Base-by-base conservation (phyloP, 2,113 vertebrate species). In the Urocolius indicus region DNA sequence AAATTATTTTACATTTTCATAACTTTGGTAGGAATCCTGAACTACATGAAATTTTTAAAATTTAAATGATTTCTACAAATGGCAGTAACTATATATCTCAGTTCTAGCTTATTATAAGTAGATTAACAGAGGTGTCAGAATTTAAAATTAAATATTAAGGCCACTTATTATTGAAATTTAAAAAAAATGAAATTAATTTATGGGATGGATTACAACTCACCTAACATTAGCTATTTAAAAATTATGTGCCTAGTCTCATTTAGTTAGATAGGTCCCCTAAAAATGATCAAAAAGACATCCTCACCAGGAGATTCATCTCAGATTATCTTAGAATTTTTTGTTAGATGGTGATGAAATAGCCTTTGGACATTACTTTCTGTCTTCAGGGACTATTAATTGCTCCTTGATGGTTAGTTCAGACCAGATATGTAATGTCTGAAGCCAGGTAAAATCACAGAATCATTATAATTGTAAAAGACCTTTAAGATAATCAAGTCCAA, bases 61-160 rank as follows among this genome's bases (percentile, higher is more conserved):
- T 69, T 76, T 93, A 57, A 81, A 87, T 83, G 26, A 88, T 95
- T 91, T 79, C 61, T 76, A 62, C 66, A 85, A 76, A 49, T n/a
- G 5, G 10, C 41, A 85, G 30, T 68, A 87, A 82, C 19, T 19
- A 23, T 67, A 38, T 87, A 65, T 65, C 48, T 85, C 17, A 48
- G 17, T 57, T 49, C 6, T 45, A 73, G 2, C 4, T 93, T 85
- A 66, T 74, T 88, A 16, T 69, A 62, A 76, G 22, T 71, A 83
- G 59, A 66, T 92, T 89, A 94, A 89, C 22, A 38, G 36, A 91
- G 17, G 11, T 84, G 65, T 74, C 63, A 54, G 43, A 84, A 92
- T 90, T 86, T 81, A 66, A 69, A 73, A 94, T 76, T 61, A 65
- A 90, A 85, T 92, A 79, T 90, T 83, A 58, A 58, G 14, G 43